Conservation (phyloP, 2,888 invertebrate genomes). For the Uropetala carovei region DNA sequence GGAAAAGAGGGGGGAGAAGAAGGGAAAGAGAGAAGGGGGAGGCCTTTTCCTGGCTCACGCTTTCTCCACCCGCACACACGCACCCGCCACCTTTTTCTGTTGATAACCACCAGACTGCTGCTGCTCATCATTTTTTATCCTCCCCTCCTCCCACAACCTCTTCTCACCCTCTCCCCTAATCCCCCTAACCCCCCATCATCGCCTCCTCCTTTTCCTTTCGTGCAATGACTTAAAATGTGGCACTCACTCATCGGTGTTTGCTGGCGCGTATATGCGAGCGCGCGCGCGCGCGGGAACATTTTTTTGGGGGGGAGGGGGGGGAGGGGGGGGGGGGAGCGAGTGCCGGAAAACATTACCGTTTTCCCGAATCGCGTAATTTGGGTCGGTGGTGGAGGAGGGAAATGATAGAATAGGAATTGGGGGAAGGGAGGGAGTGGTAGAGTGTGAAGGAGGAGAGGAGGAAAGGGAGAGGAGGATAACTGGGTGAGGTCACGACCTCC, state of each 20-base stretch:
- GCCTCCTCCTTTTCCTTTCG: background rate
- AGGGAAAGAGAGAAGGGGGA: no score
- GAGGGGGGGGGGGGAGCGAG: background rate
- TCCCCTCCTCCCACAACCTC: background rate
- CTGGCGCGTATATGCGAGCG: background rate
- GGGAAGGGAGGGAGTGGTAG: no score
- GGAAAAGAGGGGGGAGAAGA: no score
- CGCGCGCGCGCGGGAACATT: background rate
- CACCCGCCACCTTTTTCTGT: no score
- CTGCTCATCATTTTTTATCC: background rate
- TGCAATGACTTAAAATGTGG: background rate
- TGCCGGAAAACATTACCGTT: background rate
- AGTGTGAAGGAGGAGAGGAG: no score
- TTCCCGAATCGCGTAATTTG: background rate
- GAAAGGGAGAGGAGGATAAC: background rate
- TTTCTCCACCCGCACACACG: no score
- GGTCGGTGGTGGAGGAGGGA: no score
- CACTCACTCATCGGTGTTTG: background rate
- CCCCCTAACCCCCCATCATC: background rate
- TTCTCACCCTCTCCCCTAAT: background rate
- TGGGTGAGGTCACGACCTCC: conserved; percentile 8
- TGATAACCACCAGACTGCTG: no score
- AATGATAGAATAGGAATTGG: no score
- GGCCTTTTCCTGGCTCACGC: no score
- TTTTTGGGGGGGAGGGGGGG: no score